These are phyloP conservation scores for Drosophila setosimentum DNA, from an alignment of 2,888 invertebrate species.

Conservation along the genomic window DNA sequence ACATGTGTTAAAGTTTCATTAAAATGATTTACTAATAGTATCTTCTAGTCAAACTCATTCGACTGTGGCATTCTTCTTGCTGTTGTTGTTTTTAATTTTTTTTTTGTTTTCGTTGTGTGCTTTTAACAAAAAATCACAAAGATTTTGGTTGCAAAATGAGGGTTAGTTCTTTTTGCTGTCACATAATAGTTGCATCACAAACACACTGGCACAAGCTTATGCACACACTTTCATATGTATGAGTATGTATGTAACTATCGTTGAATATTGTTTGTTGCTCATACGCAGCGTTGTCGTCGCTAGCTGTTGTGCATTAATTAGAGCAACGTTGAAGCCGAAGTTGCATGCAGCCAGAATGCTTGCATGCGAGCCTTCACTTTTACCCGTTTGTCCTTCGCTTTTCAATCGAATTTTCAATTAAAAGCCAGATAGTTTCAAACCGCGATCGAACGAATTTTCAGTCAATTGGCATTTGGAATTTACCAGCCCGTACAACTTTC, in stretches of 20 bases:
- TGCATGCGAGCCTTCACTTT: slow-evolving; percentile 42
- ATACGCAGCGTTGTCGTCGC: slow-evolving; percentile 66
- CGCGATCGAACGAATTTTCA: slow-evolving; percentile 50
- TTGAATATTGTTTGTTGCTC: slow-evolving; percentile 42
- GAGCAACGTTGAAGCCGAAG: slow-evolving; percentile 41
- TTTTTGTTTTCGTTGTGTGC: slow-evolving; percentile 20
- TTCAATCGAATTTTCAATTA: slow-evolving; percentile 74
- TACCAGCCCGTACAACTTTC: slow-evolving; percentile 21
- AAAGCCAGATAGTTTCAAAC: slow-evolving; percentile 54
- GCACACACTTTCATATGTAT: not conserved
- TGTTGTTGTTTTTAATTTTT: slow-evolving; percentile 5
- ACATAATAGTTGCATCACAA: slow-evolving; percentile 19
- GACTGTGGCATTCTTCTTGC: slow-evolving; percentile 2
- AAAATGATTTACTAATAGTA: not conserved
- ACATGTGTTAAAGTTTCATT: not conserved
- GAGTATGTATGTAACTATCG: slow-evolving; percentile 18
- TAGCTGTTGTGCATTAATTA: slow-evolving; percentile 68
- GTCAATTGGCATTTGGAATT: slow-evolving; percentile 52
- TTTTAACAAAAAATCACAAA: slow-evolving; percentile 59
- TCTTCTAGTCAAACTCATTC: not conserved
- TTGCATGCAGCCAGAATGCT: slow-evolving; percentile 42
- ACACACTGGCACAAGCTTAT: not conserved
- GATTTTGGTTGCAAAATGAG: slow-evolving; percentile 51
- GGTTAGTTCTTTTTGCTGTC: slow-evolving; percentile 31
- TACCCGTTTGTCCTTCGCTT: slow-evolving; percentile 28